Conservation (phyloP, 1,140 invertebrate species). For the Ladona fulva region DNA sequence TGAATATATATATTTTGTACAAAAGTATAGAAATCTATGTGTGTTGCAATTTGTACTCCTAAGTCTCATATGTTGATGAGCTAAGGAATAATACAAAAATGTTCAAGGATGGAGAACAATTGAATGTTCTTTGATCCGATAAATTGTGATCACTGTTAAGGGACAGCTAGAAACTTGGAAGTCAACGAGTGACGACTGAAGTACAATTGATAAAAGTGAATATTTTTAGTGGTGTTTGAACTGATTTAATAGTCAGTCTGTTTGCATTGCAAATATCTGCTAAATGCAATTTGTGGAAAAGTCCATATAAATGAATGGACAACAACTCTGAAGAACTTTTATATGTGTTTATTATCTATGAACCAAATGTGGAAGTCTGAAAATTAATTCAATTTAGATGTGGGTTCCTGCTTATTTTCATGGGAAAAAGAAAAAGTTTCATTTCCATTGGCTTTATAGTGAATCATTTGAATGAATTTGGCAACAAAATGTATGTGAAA, state of each 20-base stretch:
- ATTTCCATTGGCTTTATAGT: conserved; percentile 3
- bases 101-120: background rate
- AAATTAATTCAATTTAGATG: background rate
- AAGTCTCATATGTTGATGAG: background rate
- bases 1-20: conserved; percentile 5
- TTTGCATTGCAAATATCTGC: background rate
- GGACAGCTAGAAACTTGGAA: background rate
- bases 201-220: background rate
- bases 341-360: background rate
- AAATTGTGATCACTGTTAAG: background rate
- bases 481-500: background rate
- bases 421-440: background rate
- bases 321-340: background rate
- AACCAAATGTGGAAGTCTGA: conserved; percentile 5
- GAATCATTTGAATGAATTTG: background rate
- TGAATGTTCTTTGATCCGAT: background rate
- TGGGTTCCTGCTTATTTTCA: conserved; percentile 5
- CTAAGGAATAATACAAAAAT: background rate
- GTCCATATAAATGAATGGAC: background rate
- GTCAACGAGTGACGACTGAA: background rate
- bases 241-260: background rate
- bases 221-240: background rate
- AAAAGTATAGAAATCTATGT: conserved; percentile 11
- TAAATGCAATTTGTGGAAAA: background rate
- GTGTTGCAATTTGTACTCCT: background rate